These are phyloP conservation scores for Rallus crepitans DNA, from an alignment of 2,797 vertebrate genomes.

Conservation along the genomic window DNA sequence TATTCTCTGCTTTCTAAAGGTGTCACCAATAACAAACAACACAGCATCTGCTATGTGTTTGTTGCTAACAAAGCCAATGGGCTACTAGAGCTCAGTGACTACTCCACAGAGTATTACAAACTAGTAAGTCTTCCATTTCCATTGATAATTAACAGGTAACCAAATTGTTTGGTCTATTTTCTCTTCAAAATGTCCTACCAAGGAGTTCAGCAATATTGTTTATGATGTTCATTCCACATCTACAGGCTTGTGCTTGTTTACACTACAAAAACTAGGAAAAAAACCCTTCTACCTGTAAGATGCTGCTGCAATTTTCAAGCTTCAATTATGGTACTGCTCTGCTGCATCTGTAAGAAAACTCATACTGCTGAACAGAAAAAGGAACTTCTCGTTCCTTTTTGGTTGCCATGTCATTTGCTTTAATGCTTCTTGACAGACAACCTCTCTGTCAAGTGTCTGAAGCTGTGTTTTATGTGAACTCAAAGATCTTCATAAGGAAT, in stretches of 20 bases:
- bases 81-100: not conserved
- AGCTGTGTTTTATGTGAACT: not conserved
- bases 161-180: not conserved
- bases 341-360: not conserved
- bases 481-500: not conserved
- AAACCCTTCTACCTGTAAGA: not conserved
- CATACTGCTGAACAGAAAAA: not conserved
- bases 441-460: not conserved
- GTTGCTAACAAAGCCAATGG: not conserved
- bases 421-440: not conserved
- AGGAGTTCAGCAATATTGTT: not conserved
- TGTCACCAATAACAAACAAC: conserved; percentile 48
- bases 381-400: not conserved
- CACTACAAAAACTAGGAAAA: not conserved
- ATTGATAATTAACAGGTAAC: not conserved
- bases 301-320: not conserved
- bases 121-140: not conserved
- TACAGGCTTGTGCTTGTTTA: not conserved
- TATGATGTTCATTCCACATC: not conserved
- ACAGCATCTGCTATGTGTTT: conserved; percentile 40
- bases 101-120: not conserved
- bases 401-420: not conserved
- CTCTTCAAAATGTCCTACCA: not conserved
- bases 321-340: not conserved
- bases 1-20: conserved; percentile 43